Conservation (phyloP, 2,888 invertebrate genomes). For the Eupithecia vulgata region DNA sequence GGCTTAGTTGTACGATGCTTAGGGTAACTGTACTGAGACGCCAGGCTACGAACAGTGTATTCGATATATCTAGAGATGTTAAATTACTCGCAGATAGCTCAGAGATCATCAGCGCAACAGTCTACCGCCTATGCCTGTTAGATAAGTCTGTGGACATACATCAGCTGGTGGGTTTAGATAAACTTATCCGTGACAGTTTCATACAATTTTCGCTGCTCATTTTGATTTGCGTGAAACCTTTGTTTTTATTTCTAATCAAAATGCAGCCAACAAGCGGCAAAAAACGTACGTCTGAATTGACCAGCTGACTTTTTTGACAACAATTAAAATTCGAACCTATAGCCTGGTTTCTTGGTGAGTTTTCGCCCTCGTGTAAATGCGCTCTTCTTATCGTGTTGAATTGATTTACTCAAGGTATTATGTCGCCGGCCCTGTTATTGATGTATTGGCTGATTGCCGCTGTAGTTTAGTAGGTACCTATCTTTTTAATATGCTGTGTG, state of each 20-base stretch:
- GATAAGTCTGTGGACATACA: neutral
- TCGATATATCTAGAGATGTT: slow-evolving; percentile 1
- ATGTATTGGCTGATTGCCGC: neutral
- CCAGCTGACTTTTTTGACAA: neutral
- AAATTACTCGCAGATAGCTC: neutral
- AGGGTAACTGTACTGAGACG: slow-evolving; percentile 16
- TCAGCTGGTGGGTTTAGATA: neutral
- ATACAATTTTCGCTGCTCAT: too few relatives aligned
- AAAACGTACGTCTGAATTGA: neutral
- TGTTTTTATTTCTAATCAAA: neutral
- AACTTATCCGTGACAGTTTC: neutral
- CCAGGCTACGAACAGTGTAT: neutral
- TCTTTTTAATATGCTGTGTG: neutral
- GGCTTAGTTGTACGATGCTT: slow-evolving; percentile 43
- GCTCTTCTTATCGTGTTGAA: neutral
- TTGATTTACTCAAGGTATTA: neutral
- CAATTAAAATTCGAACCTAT: neutral
- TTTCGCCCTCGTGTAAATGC: neutral
- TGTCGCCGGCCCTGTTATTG: neutral
- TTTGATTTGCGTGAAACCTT: too few relatives aligned
- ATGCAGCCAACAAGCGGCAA: neutral
- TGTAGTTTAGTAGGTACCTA: neutral
- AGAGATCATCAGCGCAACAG: neutral
- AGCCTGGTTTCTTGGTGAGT: neutral
- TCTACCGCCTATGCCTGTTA: neutral